These are phyloP conservation scores for Tanytarsus gracilentus DNA, from an alignment of 2,888 invertebrate genomes.

Conservation along the genomic window DNA sequence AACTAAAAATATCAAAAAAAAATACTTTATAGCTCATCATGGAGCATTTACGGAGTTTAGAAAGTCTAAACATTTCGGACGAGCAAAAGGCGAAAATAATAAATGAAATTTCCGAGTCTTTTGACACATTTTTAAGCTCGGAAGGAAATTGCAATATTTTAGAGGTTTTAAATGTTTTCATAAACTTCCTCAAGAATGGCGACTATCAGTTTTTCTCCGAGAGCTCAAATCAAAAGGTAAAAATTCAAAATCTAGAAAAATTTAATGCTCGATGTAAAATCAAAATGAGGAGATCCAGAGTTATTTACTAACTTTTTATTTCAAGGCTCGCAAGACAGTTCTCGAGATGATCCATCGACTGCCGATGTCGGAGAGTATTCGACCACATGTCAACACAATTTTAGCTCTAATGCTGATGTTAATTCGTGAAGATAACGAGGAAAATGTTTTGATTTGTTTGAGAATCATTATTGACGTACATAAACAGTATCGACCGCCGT, in stretches of 20 bases:
- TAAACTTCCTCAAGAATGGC: constrained; percentile 8
- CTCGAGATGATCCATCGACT: constrained; percentile 95
- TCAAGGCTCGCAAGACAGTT: constrained; percentile 76
- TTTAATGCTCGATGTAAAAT: background rate
- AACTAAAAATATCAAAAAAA: no score
- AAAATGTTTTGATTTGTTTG: constrained; percentile 91
- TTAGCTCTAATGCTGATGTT: constrained; percentile 83
- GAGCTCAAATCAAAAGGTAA: constrained; percentile 15
- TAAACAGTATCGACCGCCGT: constrained; percentile 86
- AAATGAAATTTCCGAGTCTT: constrained; percentile 18
- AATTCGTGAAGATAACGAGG: constrained; percentile 93
- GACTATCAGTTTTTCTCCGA: constrained; percentile 18
- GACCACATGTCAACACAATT: constrained; percentile 77
- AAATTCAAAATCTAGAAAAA: background rate
- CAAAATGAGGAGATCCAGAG: background rate
- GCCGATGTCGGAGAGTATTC: constrained; percentile 81
- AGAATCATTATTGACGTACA: constrained; percentile 95
- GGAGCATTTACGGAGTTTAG: constrained; percentile 14
- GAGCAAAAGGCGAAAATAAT: constrained; percentile 21
- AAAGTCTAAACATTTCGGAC: constrained; percentile 7
- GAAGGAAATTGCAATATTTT: constrained; percentile 1
- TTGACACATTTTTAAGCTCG: constrained; percentile 1
- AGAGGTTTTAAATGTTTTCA: constrained; percentile 3
- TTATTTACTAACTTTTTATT: constrained; percentile 37
- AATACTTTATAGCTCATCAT: no score